Evolutionary conservation across 2,797 vertebrate genomes (phyloP).

Genomic region (Crocidura indochinensis): DNA sequence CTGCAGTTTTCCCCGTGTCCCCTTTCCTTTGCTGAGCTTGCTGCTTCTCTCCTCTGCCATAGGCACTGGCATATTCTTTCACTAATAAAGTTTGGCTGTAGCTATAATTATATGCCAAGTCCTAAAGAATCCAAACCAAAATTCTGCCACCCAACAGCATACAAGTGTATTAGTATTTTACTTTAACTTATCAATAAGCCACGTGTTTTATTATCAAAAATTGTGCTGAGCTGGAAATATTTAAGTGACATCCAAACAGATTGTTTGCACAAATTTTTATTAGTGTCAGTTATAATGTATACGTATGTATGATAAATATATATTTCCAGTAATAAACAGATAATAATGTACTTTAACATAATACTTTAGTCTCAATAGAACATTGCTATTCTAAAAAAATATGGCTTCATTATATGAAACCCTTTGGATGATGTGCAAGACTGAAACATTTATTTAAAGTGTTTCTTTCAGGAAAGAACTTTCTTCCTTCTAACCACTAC

Average conservation of each 20-base stretch:
- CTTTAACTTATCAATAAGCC: background rate
- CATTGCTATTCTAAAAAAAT: slow-evolving; percentile 1
- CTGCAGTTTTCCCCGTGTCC: background rate
- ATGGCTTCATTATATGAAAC: background rate
- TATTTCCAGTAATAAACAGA: background rate
- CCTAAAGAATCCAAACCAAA: background rate
- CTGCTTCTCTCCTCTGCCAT: background rate
- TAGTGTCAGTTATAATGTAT: background rate
- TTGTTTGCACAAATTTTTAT: background rate
- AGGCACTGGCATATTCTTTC: background rate
- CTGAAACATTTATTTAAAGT: background rate
- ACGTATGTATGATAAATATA: background rate
- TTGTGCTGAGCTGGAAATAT: background rate
- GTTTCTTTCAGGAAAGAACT: background rate
- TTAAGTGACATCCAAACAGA: background rate
- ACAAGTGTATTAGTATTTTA: background rate
- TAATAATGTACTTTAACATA: background rate
- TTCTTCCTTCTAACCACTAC: background rate
- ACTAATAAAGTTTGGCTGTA: background rate
- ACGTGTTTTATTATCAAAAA: background rate
- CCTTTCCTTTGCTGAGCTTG: background rate
- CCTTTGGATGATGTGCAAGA: background rate
- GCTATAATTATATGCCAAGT: background rate
- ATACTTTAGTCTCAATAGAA: background rate
- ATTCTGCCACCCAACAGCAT: background rate